Conservation (phyloP, 1,140 invertebrate genomes). For the Orussus abietinus region DNA sequence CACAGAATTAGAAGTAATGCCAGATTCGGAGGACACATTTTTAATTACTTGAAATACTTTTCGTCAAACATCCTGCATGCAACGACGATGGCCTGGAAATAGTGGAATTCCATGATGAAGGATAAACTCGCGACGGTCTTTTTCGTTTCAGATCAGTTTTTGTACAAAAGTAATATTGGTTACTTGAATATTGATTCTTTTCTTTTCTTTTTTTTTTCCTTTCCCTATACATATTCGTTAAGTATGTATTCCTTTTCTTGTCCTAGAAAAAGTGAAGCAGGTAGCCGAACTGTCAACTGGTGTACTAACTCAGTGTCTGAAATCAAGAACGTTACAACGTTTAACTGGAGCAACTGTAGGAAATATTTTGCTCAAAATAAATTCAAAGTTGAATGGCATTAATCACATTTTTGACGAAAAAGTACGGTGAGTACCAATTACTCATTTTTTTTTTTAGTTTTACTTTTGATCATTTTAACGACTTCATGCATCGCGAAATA, state of each 20-base stretch:
- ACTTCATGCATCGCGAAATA: neutral
- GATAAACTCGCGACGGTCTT: too few species aligned
- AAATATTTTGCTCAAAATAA: conserved; percentile 83
- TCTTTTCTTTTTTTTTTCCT: conserved; percentile 7
- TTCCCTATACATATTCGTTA: conserved; percentile 8
- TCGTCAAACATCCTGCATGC: too few species aligned
- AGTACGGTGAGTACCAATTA: conserved; percentile 19
- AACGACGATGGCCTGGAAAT: too few species aligned
- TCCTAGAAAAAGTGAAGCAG: conserved; percentile 62
- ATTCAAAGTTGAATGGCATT: conserved; percentile 78
- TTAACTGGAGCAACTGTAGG: conserved; percentile 50
- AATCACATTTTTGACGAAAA: conserved; percentile 63
- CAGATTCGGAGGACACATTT: too few species aligned
- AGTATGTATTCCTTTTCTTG: conserved; percentile 5
- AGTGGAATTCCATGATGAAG: too few species aligned
- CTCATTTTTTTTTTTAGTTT: neutral
- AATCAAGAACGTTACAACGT: conserved; percentile 54
- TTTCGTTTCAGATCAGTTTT: too few species aligned
- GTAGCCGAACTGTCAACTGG: conserved; percentile 70
- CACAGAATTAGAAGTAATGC: too few species aligned
- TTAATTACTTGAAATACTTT: too few species aligned
- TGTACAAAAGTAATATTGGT: too few species aligned
- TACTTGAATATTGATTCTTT: too few species aligned
- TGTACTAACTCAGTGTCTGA: conserved; percentile 80
- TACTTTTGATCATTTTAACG: conserved; percentile 3